Conservation (phyloP, 2,113 vertebrate species). For the Ariopsis seemanni region DNA sequence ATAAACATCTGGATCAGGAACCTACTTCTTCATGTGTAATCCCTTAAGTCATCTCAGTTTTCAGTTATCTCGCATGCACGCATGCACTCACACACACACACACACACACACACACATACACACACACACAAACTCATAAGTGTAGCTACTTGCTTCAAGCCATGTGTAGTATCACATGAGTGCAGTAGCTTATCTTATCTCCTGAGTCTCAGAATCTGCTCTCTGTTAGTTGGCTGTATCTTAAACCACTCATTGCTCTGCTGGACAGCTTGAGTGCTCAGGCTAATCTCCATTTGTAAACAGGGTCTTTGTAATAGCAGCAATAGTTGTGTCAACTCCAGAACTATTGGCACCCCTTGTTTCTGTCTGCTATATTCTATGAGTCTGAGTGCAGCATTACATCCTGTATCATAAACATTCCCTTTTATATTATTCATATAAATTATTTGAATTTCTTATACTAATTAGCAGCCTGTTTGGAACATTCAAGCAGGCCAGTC, state of each 20-base stretch:
- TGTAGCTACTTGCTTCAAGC: not conserved
- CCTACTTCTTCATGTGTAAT: constrained; percentile 62
- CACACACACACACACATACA: too few species aligned
- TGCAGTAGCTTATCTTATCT: not conserved
- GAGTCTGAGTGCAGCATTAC: not conserved
- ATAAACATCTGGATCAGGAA: constrained; percentile 60
- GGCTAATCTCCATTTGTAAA: not conserved
- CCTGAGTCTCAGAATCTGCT: not conserved
- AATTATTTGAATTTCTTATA: not conserved
- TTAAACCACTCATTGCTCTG: not conserved
- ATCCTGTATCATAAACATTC: not conserved
- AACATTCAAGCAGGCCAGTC: not conserved
- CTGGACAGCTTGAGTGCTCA: not conserved
- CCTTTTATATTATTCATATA: not conserved
- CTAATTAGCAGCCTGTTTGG: not conserved
- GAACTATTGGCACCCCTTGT: not conserved
- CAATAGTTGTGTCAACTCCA: not conserved
- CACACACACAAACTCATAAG: not conserved
- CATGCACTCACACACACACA: too few species aligned
- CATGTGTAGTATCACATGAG: not conserved
- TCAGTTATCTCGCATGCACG: constrained; percentile 26
- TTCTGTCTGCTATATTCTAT: not conserved
- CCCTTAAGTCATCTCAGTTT: constrained; percentile 61
- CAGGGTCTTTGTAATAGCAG: not conserved
- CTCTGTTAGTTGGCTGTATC: not conserved